Evolutionary conservation across 2,888 invertebrate species (phyloP).

Genomic region (Morpho helenor): DNA sequence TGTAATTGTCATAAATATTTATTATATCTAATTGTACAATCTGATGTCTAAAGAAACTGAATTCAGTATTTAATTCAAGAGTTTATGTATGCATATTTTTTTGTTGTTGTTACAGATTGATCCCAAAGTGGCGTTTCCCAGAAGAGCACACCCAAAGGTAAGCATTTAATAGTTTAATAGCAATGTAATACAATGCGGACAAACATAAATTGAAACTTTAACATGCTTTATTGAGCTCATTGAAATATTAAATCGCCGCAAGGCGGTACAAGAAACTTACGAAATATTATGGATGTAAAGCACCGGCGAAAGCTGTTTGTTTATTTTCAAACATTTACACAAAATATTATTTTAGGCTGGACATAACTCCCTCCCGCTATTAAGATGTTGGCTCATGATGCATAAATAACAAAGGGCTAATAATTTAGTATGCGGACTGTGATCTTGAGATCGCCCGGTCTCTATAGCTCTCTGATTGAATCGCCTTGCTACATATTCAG

Average conservation of each 20-base stretch:
- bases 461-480: constrained; percentile 65
- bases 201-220: constrained; percentile 55
- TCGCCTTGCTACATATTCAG: constrained; percentile 59
- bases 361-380: constrained; percentile 69
- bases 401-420: constrained; percentile 75
- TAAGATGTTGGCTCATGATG: constrained; percentile 75
- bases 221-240: constrained; percentile 54
- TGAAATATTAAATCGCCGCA: constrained; percentile 54
- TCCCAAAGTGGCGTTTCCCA: constrained; percentile 99
- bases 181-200: constrained; percentile 36
- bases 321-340: constrained; percentile 75
- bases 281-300: constrained; percentile 56
- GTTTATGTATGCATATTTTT: too few species aligned
- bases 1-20: too few species aligned
- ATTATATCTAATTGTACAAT: too few species aligned
- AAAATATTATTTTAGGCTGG: constrained; percentile 78
- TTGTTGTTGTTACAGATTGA: constrained; percentile 91
- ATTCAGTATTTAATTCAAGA: too few species aligned
- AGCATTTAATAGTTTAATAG: constrained; percentile 56
- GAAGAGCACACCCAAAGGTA: constrained; percentile 99
- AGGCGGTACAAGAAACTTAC: constrained; percentile 50
- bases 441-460: constrained; percentile 56
- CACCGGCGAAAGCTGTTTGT: constrained; percentile 54
- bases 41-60: too few species aligned
- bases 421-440: constrained; percentile 74